Evolutionary conservation across 1,140 invertebrate species (phyloP).

Genomic region (Teleogryllus occipitalis): DNA sequence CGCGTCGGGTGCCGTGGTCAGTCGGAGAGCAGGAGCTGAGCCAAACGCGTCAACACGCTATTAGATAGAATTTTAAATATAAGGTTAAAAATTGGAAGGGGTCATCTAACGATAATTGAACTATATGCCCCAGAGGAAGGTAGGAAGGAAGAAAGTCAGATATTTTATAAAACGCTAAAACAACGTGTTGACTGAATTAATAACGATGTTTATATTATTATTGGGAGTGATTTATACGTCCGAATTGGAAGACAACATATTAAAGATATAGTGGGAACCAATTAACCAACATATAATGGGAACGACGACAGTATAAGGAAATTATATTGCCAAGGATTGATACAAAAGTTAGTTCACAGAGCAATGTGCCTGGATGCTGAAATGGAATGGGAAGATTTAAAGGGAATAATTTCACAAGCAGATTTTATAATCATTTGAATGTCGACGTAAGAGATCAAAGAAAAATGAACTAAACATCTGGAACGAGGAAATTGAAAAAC

Average conservation of each 20-base stretch:
- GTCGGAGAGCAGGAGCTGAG: too few species aligned
- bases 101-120: background rate
- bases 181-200: too few species aligned
- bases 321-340: background rate
- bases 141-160: too few species aligned
- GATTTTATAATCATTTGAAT: background rate
- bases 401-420: background rate
- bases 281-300: background rate
- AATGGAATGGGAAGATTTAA: background rate
- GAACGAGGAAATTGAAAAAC: too few species aligned
- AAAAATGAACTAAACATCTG: too few species aligned
- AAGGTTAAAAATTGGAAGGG: background rate
- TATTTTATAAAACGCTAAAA: too few species aligned
- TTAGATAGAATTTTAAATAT: background rate
- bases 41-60: too few species aligned
- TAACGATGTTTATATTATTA: too few species aligned
- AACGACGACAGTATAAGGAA: background rate
- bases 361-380: background rate
- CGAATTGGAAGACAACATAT: background rate
- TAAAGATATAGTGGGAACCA: background rate
- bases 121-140: too few species aligned
- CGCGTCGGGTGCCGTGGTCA: too few species aligned
- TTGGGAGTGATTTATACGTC: too few species aligned
- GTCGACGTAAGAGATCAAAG: too few species aligned
- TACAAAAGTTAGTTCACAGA: background rate